These are phyloP conservation scores for Tiaroga cobitis DNA, from an alignment of 2,797 vertebrate genomes.

Conservation along the genomic window DNA sequence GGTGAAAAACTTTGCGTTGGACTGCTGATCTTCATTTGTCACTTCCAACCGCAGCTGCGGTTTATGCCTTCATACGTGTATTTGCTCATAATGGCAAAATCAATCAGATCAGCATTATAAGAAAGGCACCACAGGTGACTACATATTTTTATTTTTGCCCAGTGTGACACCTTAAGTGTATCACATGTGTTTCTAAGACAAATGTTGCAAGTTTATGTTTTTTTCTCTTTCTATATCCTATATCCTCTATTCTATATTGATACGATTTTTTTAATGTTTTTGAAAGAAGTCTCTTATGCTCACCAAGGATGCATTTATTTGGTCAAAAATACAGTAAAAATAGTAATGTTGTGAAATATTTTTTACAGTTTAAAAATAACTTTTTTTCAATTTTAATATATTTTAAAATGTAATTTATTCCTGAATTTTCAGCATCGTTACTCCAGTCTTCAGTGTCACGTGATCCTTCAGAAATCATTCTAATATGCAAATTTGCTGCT, in stretches of 20 bases:
- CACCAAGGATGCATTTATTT: no score
- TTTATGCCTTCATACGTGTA: not conserved
- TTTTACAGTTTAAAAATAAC: not conserved
- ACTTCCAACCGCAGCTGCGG: not conserved
- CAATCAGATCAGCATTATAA: not conserved
- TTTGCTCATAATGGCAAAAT: not conserved
- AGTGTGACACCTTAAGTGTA: not conserved
- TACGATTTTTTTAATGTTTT: no score
- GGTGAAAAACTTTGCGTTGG: no score
- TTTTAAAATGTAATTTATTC: not conserved
- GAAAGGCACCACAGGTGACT: not conserved
- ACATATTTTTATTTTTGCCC: not conserved
- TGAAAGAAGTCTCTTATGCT: no score
- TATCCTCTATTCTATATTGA: no score
- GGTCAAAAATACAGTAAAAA: no score
- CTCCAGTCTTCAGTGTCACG: not conserved
- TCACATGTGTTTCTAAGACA: not conserved
- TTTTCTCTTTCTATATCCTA: not conserved
- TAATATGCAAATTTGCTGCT: not conserved
- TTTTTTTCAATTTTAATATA: not conserved
- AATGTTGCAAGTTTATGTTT: not conserved
- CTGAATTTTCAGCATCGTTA: not conserved
- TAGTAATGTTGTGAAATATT: not conserved
- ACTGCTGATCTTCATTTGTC: not conserved
- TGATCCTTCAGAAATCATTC: not conserved